Percentiles rank a stretch among this genome's conserved stretches.
Conservation (phyloP, 2,888 invertebrate genomes). For the Palloptera scutellata region DNA sequence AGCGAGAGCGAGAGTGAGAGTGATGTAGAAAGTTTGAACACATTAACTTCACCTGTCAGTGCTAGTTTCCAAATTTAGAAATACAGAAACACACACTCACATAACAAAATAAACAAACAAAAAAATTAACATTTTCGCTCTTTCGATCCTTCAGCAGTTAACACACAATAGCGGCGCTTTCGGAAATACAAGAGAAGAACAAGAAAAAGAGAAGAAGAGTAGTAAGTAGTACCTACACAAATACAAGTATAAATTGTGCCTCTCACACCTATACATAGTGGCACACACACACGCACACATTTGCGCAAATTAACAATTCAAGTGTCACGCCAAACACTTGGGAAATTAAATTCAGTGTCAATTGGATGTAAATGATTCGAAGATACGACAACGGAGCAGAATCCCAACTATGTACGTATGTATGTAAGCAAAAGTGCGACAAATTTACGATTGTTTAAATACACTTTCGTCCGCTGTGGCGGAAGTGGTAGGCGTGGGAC, state of each 20-base stretch:
- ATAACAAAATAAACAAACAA: not conserved
- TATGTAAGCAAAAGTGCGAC: too few relatives aligned
- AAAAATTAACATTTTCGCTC: too few relatives aligned
- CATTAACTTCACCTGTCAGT: too few relatives aligned
- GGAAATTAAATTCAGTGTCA: slow-evolving; percentile 39
- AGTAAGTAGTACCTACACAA: not conserved
- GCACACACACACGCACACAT: not conserved
- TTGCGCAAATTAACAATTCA: slow-evolving; percentile 36
- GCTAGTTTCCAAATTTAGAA: not conserved
- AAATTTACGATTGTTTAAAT: too few relatives aligned
- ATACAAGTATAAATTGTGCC: slow-evolving; percentile 1
- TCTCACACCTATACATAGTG: not conserved
- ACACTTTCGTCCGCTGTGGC: too few relatives aligned
- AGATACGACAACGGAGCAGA: not conserved
- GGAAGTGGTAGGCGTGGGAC: too few relatives aligned
- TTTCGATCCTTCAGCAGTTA: too few relatives aligned
- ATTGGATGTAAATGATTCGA: slow-evolving; percentile 36
- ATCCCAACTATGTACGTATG: too few relatives aligned
- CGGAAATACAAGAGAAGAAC: too few relatives aligned
- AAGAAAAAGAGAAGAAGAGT: not conserved
- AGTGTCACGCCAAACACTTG: slow-evolving; percentile 31
- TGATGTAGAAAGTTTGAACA: too few relatives aligned
- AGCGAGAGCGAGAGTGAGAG: too few relatives aligned
- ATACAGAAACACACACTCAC: not conserved
- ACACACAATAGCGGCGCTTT: too few relatives aligned